Conservation (phyloP, 2,888 invertebrate genomes). For the Orthosia gracilis region DNA sequence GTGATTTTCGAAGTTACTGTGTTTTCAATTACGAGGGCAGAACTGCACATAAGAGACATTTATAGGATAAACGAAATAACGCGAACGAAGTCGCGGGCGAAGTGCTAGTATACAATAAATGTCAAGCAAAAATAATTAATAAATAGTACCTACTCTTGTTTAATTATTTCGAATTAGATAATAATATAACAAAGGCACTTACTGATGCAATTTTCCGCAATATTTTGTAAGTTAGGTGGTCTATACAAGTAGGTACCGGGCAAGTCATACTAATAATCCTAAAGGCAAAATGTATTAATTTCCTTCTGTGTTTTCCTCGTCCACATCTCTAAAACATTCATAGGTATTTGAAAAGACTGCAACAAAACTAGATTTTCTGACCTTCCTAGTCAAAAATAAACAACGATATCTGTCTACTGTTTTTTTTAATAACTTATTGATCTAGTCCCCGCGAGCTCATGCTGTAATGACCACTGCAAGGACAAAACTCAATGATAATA, state of each 20-base stretch:
- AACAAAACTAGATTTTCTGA: conserved; percentile 5
- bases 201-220: conserved; percentile 11
- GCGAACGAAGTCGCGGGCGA: too few species aligned
- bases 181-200: background rate
- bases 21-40: too few species aligned
- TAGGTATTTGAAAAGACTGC: background rate
- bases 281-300: background rate
- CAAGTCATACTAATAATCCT: conserved; percentile 12
- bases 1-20: too few species aligned
- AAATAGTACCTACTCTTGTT: background rate
- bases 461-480: conserved; percentile 22
- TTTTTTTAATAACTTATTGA: background rate
- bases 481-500: conserved; percentile 4
- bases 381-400: background rate
- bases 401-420: background rate
- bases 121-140: too few species aligned
- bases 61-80: too few species aligned
- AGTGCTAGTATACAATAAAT: too few species aligned
- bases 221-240: background rate
- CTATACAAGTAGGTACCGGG: background rate
- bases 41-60: too few species aligned
- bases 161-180: background rate
- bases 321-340: background rate
- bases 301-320: conserved; percentile 25
- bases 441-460: background rate